Base-by-base conservation (phyloP, 2,113 vertebrate species). In the Paedocypris sp. region DNA sequence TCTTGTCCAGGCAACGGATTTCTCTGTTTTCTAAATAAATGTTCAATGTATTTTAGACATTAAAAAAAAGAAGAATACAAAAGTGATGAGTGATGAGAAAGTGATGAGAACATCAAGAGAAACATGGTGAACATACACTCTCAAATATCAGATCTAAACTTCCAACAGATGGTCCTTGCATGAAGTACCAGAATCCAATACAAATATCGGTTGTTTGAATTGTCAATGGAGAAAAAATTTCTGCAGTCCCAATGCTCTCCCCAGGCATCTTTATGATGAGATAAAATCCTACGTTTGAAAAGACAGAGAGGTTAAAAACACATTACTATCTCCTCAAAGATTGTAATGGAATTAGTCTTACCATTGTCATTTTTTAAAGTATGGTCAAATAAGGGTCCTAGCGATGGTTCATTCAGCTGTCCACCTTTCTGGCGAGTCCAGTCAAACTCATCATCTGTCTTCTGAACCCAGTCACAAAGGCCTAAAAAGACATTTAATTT, bases 151-250 rank as follows among this genome's bases (percentile, higher is more conserved):
- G 73, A 52, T 85, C 73, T 53, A 87, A 60, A 29, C 35, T 66
- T 56, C 78, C 79, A 20, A 87, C 74, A 15, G 78, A 81, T 18
- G 84, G 65, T 13, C 85, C 85, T 1, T 73, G 67, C 80, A 86
- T 84, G 69, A 75, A 78, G 60, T 79, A 83, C 85, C 85, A 87
- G 75, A 87, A 86, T 36, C 62, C 72, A 43, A 87, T 64, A 67
- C 85, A 87, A 29, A 81, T 11, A 5, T 71, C 51, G 41, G 73
- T 51, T 3, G 39, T 13, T 3, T 38, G 38, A 9, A 7, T 8
- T 10, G 18, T 9, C 4, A 79, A 43, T 12, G 75, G 72, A 16
- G 67, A 49, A 26, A 79, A 82, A 47, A 84, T 18, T 35, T 38
- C 56, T 5, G 82, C 80, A 23, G 22, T 63, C 43, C 79, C 78